These are phyloP conservation scores for Rhegmatorhina hoffmannsi DNA, from an alignment of 2,113 vertebrate species.

Conservation along the genomic window DNA sequence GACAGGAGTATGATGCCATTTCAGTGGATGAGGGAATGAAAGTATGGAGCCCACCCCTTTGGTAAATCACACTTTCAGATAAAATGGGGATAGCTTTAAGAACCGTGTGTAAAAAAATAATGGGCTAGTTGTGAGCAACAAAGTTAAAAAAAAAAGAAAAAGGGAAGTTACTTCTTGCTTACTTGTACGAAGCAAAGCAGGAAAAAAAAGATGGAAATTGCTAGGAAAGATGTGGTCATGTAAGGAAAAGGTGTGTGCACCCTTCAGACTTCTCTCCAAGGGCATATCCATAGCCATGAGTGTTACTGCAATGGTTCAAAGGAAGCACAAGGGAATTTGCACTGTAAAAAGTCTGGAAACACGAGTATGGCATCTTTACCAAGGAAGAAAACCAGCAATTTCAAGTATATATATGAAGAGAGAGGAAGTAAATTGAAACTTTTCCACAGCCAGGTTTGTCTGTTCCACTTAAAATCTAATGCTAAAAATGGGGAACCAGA, in stretches of 20 bases:
- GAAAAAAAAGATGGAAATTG: not conserved
- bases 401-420: not conserved
- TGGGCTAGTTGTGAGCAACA: not conserved
- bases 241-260: not conserved
- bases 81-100: not conserved
- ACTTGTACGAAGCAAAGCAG: not conserved
- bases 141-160: not conserved
- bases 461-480: not conserved
- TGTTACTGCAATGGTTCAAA: not conserved
- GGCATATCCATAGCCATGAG: not conserved
- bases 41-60: not conserved
- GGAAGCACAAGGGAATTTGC: not conserved
- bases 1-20: accelerated
- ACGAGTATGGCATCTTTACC: accelerated
- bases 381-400: not conserved
- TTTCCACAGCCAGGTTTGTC: not conserved
- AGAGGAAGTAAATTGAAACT: not conserved
- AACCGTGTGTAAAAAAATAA: not conserved
- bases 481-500: not conserved
- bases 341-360: not conserved
- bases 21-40: not conserved
- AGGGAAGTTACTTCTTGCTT: not conserved
- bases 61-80: not conserved
- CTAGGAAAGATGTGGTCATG: not conserved
- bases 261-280: not conserved